Conservation (phyloP, 2,113 vertebrate genomes). For the western clawed frog (Xenopus tropicalis) region UCB_Xtro_10.0 CM004451.2:65324001-65324500, state of each 20-base stretch:
- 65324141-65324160: constrained; percentile 37
- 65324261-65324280: background rate
- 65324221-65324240: constrained; percentile 2
- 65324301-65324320: background rate
- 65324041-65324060: constrained; percentile 42
- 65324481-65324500: no score
- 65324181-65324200: constrained; percentile 42
- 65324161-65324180: constrained; percentile 44
- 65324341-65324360: no score
- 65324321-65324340: no score
- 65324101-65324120: constrained; percentile 28
- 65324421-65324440: no score
- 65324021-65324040: constrained; percentile 29
- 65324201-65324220: constrained; percentile 15
- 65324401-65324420: no score
- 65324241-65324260: background rate
- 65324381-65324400: no score
- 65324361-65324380: no score
- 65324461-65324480: no score
- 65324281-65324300: background rate
- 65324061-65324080: constrained; percentile 39
- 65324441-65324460: no score
- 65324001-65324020: constrained; percentile 16
- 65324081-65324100: constrained; percentile 48
- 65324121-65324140: constrained; percentile 47